phyloP scores from a whole-genome alignment of 2,797 vertebrate genomes.

The Mus caroli region DNA sequence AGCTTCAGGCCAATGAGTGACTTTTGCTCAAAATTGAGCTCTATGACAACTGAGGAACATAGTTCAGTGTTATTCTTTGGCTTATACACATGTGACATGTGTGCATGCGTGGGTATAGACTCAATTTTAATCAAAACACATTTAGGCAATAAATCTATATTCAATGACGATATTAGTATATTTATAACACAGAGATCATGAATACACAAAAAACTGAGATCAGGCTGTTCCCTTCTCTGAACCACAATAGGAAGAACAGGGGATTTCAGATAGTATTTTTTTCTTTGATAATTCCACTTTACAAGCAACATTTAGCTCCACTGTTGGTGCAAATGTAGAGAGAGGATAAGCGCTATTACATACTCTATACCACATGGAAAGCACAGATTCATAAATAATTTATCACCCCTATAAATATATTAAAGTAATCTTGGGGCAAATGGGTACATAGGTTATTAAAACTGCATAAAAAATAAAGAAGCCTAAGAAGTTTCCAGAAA shows the following conservation, averaged over 20 bases:
- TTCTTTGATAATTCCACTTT: neutral
- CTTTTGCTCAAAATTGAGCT: neutral
- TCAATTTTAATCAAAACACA: neutral
- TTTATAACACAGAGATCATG: neutral
- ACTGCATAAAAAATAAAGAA: neutral
- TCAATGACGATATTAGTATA: neutral
- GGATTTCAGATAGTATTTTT: neutral
- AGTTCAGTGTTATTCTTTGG: neutral
- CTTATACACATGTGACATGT: neutral
- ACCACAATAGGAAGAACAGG: neutral
- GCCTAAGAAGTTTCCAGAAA: neutral
- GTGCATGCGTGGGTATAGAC: neutral
- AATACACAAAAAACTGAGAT: neutral
- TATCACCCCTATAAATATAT: neutral
- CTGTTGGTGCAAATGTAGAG: neutral
- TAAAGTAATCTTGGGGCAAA: neutral
- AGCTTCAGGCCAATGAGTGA: neutral
- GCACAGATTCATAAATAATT: neutral
- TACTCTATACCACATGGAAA: neutral
- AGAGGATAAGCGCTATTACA: neutral
- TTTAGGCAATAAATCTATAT: neutral
- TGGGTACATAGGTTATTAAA: neutral
- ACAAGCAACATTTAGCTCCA: neutral
- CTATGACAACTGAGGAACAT: neutral
- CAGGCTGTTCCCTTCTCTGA: neutral